Base-by-base conservation (phyloP, 2,888 invertebrate species). In the Trichogramma evanescens region DNA sequence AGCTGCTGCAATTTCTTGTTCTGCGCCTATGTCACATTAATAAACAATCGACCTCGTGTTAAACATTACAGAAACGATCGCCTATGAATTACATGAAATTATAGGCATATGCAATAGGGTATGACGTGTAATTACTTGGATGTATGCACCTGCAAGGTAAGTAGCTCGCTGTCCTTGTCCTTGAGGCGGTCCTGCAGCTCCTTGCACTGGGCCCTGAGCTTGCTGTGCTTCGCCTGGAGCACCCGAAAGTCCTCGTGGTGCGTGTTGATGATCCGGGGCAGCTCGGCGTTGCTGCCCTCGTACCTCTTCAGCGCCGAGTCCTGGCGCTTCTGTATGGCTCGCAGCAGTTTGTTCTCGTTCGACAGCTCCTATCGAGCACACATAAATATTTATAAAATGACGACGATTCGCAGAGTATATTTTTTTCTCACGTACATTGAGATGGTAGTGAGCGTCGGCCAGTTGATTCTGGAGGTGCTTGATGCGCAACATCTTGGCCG, bases 381-480 rank as follows among this genome's bases (percentile, higher is more conserved):
- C 49, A 51, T 56, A 1, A 50, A 56, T 10, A 42, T 13, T 26
- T 44, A 49, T 41, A 50, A 5, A 54, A 46, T 46, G 1, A 6
- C 9, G n/a, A 46, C 5, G 46, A 10, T 26, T 26, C 26, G 26
- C 26, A 26, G 2, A 26, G 26, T 26, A 26, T 50, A 9, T 39
- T 40, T 50, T 13, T 48, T 6, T 56, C 50, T 61, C 46, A 75
- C 79, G 78, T 74, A 88, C 89, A 72, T 89, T 85, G 63, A 91
- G 81, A 73, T 89, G 89, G 68, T 85, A 88, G 73, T 90, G 89
- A 0, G 89, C 89, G 75, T 90, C 89, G 5, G 87, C 84, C 58
- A 91, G 73, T 73, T 91, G 89, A 76, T 89, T 91, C 78, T 91
- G 91, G 65, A 90, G 79, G 61, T 88, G 87, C 71, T 90, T 88